Percentiles rank a stretch among this genome's conserved stretches.
Conservation (phyloP, 1,140 invertebrate species). For the Hyles euphorbiae region DNA sequence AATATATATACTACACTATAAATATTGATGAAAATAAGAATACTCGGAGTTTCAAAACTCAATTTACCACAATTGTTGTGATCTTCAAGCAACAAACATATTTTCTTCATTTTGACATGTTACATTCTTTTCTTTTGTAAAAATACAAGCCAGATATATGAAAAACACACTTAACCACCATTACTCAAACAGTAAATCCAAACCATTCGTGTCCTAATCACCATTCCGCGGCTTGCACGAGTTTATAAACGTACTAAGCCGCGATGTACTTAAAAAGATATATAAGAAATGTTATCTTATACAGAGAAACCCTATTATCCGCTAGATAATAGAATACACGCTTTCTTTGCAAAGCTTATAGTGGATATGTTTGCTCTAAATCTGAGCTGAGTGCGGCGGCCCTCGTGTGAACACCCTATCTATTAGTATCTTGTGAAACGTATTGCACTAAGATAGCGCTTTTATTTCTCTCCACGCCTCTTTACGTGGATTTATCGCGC, state of each 20-base stretch:
- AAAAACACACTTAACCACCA: too few species aligned
- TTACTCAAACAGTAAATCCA: too few species aligned
- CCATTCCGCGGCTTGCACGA: constrained; percentile 4
- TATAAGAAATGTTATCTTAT: not conserved
- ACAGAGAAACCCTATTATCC: not conserved
- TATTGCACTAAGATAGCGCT: constrained; percentile 37
- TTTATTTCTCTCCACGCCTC: constrained; percentile 30
- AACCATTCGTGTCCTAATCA: too few species aligned
- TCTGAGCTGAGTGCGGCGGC: constrained; percentile 17
- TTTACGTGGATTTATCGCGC: constrained; percentile 26
- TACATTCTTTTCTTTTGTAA: too few species aligned
- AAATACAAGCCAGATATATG: too few species aligned
- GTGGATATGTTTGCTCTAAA: constrained; percentile 28
- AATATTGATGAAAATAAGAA: too few species aligned
- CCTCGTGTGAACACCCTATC: constrained; percentile 17
- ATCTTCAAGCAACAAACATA: too few species aligned
- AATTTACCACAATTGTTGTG: too few species aligned
- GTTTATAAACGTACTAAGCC: constrained; percentile 8
- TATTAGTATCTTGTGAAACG: constrained; percentile 31
- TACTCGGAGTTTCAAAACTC: too few species aligned
- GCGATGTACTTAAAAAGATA: not conserved
- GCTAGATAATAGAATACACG: constrained; percentile 10
- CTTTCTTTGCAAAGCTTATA: constrained; percentile 25
- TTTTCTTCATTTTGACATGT: too few species aligned
- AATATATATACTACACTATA: too few species aligned